Base-by-base conservation (phyloP, 2,797 vertebrate species). In the Acanthurus lineatus region DNA sequence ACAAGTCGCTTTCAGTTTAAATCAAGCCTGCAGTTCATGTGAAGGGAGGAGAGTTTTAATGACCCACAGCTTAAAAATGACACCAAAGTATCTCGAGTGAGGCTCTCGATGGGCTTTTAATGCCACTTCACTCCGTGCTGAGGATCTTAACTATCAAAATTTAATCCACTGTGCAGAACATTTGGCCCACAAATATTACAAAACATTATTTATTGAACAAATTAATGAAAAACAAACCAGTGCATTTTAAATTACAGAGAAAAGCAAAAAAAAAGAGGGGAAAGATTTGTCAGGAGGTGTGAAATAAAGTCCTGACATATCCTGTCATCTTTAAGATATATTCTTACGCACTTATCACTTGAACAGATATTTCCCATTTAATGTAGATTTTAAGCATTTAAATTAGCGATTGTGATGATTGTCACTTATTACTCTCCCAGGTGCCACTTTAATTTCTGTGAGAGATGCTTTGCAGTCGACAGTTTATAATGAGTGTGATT, bases 1-100 rank as follows among this genome's bases (percentile, higher is more conserved):
- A 45, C 40, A 52, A 63, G 35, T 73, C 28, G 56, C 42, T 38
- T 38, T 64, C 52, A 28, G 54, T 16, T 69, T 67, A 73, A 45
- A 48, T 77, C 14, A 22, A 49, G 20, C 58, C 63, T 64, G n/a
- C 12, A 38, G 66, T 15, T 56, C 5, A 58, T 48, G 35, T 20
- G 47, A 61, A 68, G 35, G 9, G 6, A 19, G 9, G n/a, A 5
- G n/a, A 61, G 47, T 40, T 60, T 51, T 63, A 25, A 56, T 67
- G 28, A 79, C 32, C 11, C 0, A 38, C 22, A 56, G 22, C 19
- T 25, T 35, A 38, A 59, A 32, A 57, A 54, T 35, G 20, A 54
- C 22, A 45, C 25, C 10, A 40, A 56, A 1, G 53, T 49, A 42
- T 20, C 6, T 40, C 8, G 6, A 51, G 25, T 4, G 32, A 22